Conservation (phyloP, 2,888 invertebrate genomes). For the Tinea pellionella region DNA sequence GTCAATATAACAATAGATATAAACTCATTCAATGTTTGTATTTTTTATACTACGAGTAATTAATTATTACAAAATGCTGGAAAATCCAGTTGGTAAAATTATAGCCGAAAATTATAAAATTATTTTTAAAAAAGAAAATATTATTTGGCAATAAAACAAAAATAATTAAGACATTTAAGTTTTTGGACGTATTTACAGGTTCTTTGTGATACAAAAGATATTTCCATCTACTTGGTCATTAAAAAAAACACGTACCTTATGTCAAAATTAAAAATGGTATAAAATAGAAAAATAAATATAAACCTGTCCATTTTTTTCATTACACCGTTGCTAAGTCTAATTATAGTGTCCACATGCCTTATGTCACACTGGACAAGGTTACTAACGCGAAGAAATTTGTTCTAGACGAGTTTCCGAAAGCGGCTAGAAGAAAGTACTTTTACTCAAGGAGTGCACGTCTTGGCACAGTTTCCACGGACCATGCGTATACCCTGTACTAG, state of each 20-base stretch:
- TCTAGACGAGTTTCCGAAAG: conserved; percentile 62
- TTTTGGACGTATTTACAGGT: no score
- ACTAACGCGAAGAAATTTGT: conserved; percentile 46
- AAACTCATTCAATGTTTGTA: not conserved
- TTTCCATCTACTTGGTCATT: no score
- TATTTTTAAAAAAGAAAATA: no score
- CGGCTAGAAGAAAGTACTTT: conserved; percentile 67
- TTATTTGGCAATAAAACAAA: no score
- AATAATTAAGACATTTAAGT: no score
- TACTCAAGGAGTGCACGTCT: conserved; percentile 54
- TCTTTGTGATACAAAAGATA: no score
- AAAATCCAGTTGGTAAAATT: not conserved
- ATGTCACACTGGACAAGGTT: conserved; percentile 61
- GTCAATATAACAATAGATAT: not conserved
- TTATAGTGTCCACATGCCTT: conserved; percentile 43
- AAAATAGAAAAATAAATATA: no score
- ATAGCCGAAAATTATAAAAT: no score
- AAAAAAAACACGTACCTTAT: no score
- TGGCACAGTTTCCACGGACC: conserved; percentile 63
- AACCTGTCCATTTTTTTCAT: no score
- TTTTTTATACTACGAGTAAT: not conserved
- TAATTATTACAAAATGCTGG: not conserved
- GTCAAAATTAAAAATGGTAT: no score
- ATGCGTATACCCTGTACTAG: conserved; percentile 17
- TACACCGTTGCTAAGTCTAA: conserved; percentile 27